Evolutionary conservation across 2,797 vertebrate genomes (phyloP), one percentile per base, ranked within the genome.

Genomic region (Alfaro cultratus): DNA sequence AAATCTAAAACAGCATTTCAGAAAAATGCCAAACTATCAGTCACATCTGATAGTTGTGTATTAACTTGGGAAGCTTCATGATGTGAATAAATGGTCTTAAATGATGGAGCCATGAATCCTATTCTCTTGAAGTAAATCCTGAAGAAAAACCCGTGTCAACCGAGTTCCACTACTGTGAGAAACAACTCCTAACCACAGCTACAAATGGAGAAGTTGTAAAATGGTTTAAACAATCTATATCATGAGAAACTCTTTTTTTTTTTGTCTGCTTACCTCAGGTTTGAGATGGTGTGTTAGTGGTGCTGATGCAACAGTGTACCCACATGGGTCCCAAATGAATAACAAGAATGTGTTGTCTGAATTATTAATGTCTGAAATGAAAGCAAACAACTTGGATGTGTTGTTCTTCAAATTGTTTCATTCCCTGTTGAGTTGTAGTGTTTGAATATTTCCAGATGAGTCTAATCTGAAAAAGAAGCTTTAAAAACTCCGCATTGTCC

Each of bases 361-460:
- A 91, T 92, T 81, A 87, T 91, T 87, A 68, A 91, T 82, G 67
- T 23, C 4, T 2, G 43, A 79, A 77, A 81, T 89, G 76, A 83
- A 84, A 83, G 81, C 72, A 85, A 91, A 90, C 80, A 86, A 64
- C 47, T 78, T 82, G 74, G 47, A 75, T 71, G 76, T 57, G 77
- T 84, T 84, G 75, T 82, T 80, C 10, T 2, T 70, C 26, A 83
- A 86, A 83, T 86, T 74, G 47, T 72, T 81, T 74, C 45, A 39
- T 45, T 83, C 84, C 76, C 57, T 29, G 46, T 41, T 76, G 82
- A 77, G 60, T 55, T 34, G 51, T 41, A 36, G 31, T 10, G 12
- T 79, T 70, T 78, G 67, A 43, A 75, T 34, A 79, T 7, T 73
- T 45, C 23, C 5, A 46, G 34, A 45, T 23, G 15, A 76, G 43